Percentiles rank a stretch among this genome's conserved stretches.
Conservation (phyloP, 2,113 vertebrate species). For the Oryzias woworae region DNA sequence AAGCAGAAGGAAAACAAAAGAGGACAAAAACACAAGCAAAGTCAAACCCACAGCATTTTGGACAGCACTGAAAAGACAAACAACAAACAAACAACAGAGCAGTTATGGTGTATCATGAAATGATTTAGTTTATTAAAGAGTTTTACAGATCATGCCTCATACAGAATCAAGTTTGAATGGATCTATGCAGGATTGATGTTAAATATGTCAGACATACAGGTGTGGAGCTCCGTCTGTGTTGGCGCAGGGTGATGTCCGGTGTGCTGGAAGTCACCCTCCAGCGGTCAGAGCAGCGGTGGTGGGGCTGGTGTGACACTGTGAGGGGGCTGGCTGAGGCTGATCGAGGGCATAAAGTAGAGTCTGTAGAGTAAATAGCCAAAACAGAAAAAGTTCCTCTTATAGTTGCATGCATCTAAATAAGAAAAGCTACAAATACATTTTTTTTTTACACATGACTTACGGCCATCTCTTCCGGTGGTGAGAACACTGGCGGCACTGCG, state of each 20-base stretch:
- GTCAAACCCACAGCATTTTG: too few relatives aligned
- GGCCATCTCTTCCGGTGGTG: constrained; percentile 83
- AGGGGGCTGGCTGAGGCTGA: constrained; percentile 92
- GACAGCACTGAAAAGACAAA: too few relatives aligned
- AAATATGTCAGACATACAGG: constrained; percentile 74
- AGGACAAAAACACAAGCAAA: too few relatives aligned
- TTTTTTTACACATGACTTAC: constrained; percentile 74
- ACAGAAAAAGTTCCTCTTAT: not conserved
- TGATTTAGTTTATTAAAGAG: too few relatives aligned
- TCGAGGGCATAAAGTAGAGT: constrained; percentile 88
- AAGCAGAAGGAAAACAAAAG: too few relatives aligned
- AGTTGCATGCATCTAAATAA: accelerated
- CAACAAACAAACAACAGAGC: too few relatives aligned
- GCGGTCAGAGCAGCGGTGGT: constrained; percentile 84
- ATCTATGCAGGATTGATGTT: too few relatives aligned
- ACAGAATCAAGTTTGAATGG: too few relatives aligned
- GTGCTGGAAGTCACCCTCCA: constrained; percentile 83
- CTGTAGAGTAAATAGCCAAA: constrained; percentile 55
- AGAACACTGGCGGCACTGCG: constrained; percentile 92
- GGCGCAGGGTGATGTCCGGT: constrained; percentile 81
- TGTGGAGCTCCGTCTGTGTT: constrained; percentile 78
- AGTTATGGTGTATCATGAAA: too few relatives aligned
- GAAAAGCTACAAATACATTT: not conserved
- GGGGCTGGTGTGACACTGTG: constrained; percentile 81
- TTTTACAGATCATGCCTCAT: too few relatives aligned